A percentile compares a stretch with the other conserved stretches of the same genome.
These are phyloP conservation scores for Rugalucina vietnamica DNA, from an alignment of 2,888 invertebrate species.

Conservation along the genomic window DNA sequence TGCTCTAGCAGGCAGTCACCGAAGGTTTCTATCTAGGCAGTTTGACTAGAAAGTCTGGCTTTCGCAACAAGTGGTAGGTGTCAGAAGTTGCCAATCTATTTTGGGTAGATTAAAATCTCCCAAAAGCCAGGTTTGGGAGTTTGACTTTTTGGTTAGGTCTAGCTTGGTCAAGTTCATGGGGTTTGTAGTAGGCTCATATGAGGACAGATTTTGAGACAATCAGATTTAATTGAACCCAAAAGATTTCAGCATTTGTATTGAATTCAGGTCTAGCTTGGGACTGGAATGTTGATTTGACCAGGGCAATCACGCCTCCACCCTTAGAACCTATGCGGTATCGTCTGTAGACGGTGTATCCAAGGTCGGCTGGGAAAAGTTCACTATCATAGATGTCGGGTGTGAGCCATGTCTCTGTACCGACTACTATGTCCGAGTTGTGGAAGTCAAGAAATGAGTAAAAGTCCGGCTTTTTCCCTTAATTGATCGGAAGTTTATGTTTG, in stretches of 20 bases:
- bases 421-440: too few relatives aligned
- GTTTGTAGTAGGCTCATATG: background rate
- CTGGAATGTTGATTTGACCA: background rate
- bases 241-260: background rate
- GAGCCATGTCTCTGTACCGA: background rate
- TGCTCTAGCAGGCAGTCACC: background rate
- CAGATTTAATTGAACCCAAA: background rate
- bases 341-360: background rate
- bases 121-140: background rate
- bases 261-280: background rate
- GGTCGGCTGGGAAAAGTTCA: background rate
- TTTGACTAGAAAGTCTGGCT: background rate
- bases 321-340: background rate
- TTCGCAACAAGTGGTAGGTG: background rate
- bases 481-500: too few relatives aligned
- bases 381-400: background rate
- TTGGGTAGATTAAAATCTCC: slow-evolving; percentile 3
- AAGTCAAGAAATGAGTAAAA: background rate
- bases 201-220: background rate
- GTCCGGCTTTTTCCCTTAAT: background rate
- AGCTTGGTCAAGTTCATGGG: background rate
- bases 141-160: background rate
- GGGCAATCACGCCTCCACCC: background rate
- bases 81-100: background rate
- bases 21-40: background rate